A percentile compares a stretch with the other conserved stretches of the same genome.
Evolutionary conservation across 1,140 invertebrate species (phyloP).

Genomic region (Apis cerana): DNA sequence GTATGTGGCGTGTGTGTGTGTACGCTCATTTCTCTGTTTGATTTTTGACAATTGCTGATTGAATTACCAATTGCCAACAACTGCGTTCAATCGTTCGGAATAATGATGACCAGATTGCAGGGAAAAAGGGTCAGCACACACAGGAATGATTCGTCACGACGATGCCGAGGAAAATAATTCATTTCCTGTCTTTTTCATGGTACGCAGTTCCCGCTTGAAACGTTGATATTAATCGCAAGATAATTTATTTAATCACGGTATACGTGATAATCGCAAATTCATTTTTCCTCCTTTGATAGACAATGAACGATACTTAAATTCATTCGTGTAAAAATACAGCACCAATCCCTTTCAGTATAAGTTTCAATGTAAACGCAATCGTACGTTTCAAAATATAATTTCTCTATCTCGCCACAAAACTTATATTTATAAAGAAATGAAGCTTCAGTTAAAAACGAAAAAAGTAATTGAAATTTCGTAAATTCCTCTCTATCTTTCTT

Average conservation of each 20-base stretch:
- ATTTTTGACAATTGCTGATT: conserved; percentile 56
- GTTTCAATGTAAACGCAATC: no score
- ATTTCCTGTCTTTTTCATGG: conserved; percentile 46
- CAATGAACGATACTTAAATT: no score
- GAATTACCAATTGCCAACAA: conserved; percentile 70
- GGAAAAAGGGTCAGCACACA: conserved; percentile 31
- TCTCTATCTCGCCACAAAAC: no score
- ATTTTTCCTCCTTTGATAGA: no score
- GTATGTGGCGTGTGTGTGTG: background rate
- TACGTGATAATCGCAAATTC: no score
- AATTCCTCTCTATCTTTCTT: no score
- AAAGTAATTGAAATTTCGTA: no score
- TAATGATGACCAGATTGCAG: conserved; percentile 54
- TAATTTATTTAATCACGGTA: background rate
- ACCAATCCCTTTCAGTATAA: no score
- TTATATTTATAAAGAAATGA: no score
- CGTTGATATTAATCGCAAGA: background rate
- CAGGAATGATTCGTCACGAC: conserved; percentile 51
- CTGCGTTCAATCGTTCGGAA: conserved; percentile 69
- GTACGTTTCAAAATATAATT: no score
- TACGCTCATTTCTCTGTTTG: background rate
- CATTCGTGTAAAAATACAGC: no score
- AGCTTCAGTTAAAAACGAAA: no score
- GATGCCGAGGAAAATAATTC: conserved; percentile 44
- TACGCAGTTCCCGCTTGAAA: background rate